Percentiles rank a stretch among this genome's conserved stretches.
These are phyloP conservation scores for Sitobion miscanthi DNA, from an alignment of 1,140 invertebrate species.

Conservation along the genomic window DNA sequence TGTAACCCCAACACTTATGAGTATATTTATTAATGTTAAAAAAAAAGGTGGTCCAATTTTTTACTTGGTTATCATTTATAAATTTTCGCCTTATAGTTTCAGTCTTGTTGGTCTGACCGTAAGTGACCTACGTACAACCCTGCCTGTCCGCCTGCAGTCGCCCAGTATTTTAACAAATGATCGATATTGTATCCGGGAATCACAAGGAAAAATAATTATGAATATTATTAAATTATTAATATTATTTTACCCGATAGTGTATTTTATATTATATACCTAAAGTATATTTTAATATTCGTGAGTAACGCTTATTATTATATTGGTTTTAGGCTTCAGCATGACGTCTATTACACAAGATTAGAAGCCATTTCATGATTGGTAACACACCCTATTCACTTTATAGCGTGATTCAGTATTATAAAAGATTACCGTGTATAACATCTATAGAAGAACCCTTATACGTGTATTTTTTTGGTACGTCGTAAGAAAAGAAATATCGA, in stretches of 20 bases:
- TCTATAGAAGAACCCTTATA: not conserved
- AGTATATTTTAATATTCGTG: slow-evolving; percentile 29
- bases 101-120: not conserved
- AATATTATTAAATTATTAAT: slow-evolving; percentile 14
- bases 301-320: slow-evolving; percentile 8
- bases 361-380: slow-evolving; percentile 54
- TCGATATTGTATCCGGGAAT: not conserved
- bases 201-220: not conserved
- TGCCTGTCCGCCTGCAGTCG: not conserved
- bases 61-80: not conserved
- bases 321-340: not conserved
- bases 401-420: slow-evolving; percentile 54
- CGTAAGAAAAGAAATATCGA: not conserved
- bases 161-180: not conserved
- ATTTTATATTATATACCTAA: not conserved
- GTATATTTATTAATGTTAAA: not conserved
- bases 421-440: slow-evolving; percentile 9
- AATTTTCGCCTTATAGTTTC: not conserved
- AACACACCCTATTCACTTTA: slow-evolving; percentile 48
- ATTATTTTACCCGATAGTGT: not conserved
- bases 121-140: not conserved
- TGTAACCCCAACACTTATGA: no score
- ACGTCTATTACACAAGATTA: not conserved
- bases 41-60: not conserved
- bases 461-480: not conserved